Evolutionary conservation across 2,888 invertebrate species (phyloP).

Genomic region (Drosophila villosipedis): DNA sequence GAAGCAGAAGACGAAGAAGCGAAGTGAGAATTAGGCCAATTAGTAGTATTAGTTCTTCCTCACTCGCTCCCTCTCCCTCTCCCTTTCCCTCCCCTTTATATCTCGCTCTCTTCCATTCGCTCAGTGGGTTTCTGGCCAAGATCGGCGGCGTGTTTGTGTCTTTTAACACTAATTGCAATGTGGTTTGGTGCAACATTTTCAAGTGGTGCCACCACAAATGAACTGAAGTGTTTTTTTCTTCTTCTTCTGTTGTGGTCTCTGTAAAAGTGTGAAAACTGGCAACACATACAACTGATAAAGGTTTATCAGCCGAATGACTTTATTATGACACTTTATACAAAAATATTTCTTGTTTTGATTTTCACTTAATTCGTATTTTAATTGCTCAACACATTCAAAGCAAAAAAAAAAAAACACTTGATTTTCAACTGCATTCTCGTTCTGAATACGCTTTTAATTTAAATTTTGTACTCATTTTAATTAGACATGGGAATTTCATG

Average conservation of each 20-base stretch:
- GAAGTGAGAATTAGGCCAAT: constrained; percentile 79
- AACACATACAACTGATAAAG: background rate
- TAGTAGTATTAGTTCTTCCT: constrained; percentile 65
- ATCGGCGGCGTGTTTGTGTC: constrained; percentile 63
- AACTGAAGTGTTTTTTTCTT: constrained; percentile 22
- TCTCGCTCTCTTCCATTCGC: background rate
- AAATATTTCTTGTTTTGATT: background rate
- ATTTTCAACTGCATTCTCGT: constrained; percentile 10
- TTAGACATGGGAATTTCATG: constrained; percentile 24
- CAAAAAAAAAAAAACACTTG: constrained; percentile 5
- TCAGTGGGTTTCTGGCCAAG: constrained; percentile 34
- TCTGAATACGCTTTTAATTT: constrained; percentile 1
- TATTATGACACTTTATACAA: background rate
- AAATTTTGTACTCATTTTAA: constrained; percentile 27
- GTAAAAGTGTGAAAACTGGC: constrained; percentile 7
- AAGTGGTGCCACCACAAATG: constrained; percentile 38
- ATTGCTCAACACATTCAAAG: constrained; percentile 5
- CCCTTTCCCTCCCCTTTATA: background rate
- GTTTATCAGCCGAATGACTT: constrained; percentile 4
- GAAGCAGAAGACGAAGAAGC: background rate
- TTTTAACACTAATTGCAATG: constrained; percentile 76
- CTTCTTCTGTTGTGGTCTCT: background rate
- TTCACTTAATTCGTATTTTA: constrained; percentile 19
- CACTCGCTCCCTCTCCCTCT: constrained; percentile 22
- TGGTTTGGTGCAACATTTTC: constrained; percentile 32